Conservation (phyloP, 2,888 invertebrate genomes). For the Plagodis dolabraria region DNA sequence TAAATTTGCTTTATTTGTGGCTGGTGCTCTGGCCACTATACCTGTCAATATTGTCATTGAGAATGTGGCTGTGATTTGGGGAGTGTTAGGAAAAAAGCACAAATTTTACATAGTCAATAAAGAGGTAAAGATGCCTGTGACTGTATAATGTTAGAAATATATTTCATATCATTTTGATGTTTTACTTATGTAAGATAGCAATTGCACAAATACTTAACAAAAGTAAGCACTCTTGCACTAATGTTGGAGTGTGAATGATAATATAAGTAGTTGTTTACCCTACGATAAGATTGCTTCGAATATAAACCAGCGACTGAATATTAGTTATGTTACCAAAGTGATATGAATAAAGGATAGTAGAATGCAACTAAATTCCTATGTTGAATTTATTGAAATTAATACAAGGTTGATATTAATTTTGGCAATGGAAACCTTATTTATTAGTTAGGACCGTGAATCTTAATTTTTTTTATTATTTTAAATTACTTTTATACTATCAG, state of each 20-base stretch:
- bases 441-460: slow-evolving; percentile 15
- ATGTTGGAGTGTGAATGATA: slow-evolving; percentile 39
- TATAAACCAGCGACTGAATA: slow-evolving; percentile 44
- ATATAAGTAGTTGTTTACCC: slow-evolving; percentile 33
- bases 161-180: slow-evolving; percentile 47
- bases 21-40: slow-evolving; percentile 95
- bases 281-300: slow-evolving; percentile 42
- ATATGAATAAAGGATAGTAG: slow-evolving; percentile 34
- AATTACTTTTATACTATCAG: no score
- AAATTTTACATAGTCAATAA: slow-evolving; percentile 99
- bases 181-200: slow-evolving; percentile 53
- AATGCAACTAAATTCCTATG: slow-evolving; percentile 21
- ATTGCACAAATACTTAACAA: slow-evolving; percentile 73
- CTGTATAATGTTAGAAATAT: slow-evolving; percentile 75
- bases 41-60: slow-evolving; percentile 97
- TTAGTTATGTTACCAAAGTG: slow-evolving; percentile 50
- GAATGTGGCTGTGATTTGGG: slow-evolving; percentile 97
- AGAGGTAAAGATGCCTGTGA: slow-evolving; percentile 89
- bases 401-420: slow-evolving; percentile 14
- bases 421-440: slow-evolving; percentile 8
- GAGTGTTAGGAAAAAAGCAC: slow-evolving; percentile 96
- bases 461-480: slow-evolving; percentile 24
- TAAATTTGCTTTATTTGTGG: slow-evolving; percentile 91
- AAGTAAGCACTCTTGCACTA: slow-evolving; percentile 52
- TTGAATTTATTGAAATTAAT: slow-evolving; percentile 14